Conservation (phyloP, 2,113 vertebrate species). For the Asarcornis scutulata region DNA sequence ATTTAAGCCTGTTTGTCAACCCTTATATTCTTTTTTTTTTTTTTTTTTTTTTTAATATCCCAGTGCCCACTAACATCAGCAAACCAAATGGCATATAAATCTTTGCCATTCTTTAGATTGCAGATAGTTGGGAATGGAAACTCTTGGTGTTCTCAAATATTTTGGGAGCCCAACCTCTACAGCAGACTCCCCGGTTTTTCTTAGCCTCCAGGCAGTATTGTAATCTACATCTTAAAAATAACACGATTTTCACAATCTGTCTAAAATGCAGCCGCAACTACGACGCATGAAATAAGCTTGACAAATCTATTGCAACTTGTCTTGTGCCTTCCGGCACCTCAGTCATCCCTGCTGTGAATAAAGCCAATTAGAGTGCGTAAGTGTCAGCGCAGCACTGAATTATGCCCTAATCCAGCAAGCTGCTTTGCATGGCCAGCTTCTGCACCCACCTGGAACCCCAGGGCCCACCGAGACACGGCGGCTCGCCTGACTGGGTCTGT, state of each 20-base stretch:
- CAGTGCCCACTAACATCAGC: not conserved
- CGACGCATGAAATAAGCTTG: conserved; percentile 27
- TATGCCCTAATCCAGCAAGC: conserved; percentile 30
- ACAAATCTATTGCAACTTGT: conserved; percentile 26
- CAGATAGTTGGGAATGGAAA: not conserved
- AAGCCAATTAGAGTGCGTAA: conserved; percentile 38
- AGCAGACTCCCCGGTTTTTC: not conserved
- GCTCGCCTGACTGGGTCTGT: not conserved
- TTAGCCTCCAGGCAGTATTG: not conserved
- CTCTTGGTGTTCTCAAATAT: not conserved
- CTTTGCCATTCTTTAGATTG: not conserved
- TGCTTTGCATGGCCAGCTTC: conserved; percentile 10
- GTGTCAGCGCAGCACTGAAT: conserved; percentile 21
- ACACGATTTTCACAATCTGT: not conserved
- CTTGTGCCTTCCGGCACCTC: conserved; percentile 16
- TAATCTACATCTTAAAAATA: conserved; percentile 6
- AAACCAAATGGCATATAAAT: conserved; percentile 28
- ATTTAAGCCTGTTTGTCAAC: not conserved
- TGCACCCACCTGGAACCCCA: conserved; percentile 3
- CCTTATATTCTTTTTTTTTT: not conserved
- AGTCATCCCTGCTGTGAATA: conserved; percentile 47
- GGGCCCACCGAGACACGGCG: conserved; percentile 3
- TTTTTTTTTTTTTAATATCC: not conserved
- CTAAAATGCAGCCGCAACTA: not conserved
- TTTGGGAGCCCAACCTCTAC: not conserved